A percentile compares a stretch with the other conserved stretches of the same genome.
Evolutionary conservation across 2,797 vertebrate species (phyloP).

Genomic region (Anguilla marmorata): DNA sequence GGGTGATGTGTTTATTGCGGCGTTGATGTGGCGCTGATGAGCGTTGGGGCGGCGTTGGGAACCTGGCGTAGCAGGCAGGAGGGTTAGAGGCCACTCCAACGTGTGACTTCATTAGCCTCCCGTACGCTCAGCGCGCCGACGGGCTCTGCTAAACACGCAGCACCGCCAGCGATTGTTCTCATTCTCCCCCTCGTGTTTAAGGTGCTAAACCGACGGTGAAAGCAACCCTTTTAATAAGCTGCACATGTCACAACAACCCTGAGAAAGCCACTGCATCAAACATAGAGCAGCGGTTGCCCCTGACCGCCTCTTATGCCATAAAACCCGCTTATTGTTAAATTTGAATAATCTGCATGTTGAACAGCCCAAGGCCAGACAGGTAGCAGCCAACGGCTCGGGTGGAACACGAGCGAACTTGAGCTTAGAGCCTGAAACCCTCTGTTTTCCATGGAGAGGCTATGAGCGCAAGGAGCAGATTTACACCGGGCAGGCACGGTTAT

Average conservation of each 20-base stretch:
- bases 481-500: constrained; percentile 55
- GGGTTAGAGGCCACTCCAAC: neutral
- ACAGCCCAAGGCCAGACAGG: constrained; percentile 61
- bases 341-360: neutral
- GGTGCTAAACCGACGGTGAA: neutral
- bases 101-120: neutral
- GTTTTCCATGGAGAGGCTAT: constrained; percentile 43
- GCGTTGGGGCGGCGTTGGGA: neutral
- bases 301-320: neutral
- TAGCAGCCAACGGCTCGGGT: constrained; percentile 66
- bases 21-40: constrained; percentile 53
- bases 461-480: constrained; percentile 66
- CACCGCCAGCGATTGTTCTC: neutral
- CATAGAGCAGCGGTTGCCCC: no score
- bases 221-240: neutral
- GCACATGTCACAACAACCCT: neutral
- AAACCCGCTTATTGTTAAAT: neutral
- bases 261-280: no score
- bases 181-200: neutral
- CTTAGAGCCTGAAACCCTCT: neutral
- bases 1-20: constrained; percentile 76
- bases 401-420: constrained; percentile 52
- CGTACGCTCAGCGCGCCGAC: neutral
- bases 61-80: neutral
- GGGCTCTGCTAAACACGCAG: no score